Base-by-base conservation (phyloP, 2,888 invertebrate genomes). In the Leistus spinibarbis region DNA sequence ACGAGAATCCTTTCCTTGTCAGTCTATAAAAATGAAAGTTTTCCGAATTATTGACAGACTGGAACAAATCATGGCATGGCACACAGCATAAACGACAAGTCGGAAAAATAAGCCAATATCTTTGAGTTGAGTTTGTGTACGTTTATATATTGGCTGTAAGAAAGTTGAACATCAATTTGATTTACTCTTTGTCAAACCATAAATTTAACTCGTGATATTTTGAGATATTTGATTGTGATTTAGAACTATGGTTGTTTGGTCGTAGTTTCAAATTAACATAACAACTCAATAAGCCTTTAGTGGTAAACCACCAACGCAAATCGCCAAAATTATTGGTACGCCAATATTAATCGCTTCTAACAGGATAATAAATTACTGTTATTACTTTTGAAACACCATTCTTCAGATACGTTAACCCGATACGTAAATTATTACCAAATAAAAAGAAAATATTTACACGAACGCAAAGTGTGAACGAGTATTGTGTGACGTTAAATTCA, bases 211-310 rank as follows among this genome's bases (percentile, higher is more conserved):
- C 23, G 72, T 54, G 56, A 72, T 72, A 65, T 72, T 66, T 72
- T 27, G 16, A 10, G 72, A 22, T 57, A 9, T 27, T 5, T 40
- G 16, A 9, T 24, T 20, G 27, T 65, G 72, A 66, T 66, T 66
- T 72, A 72, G n/a, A 40, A 20, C 20, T n/a, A 16, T 10, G 7
- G n/a, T 3, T 65, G 5, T 24, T 16, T n/a, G 40, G 5, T 56
- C 27, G 57, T 20, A 53, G 65, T 66, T 69, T 72, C 19, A 72
- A 72, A 72, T 72, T 72, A 72, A 72, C 72, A 66, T 72, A 72
- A 72, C 72, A 72, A 72, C 72, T 71, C 71, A 71, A 71, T 71
- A 65, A 54, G 22, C 65, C 22, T 54, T 56, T 56, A 57, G 23
- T 56, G 57, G 69, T 57, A 57, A 57, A n/a, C 57, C 57, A 57